These are phyloP conservation scores for Platanista minor DNA, from an alignment of 2,113 vertebrate genomes.

Conservation along the genomic window DNA sequence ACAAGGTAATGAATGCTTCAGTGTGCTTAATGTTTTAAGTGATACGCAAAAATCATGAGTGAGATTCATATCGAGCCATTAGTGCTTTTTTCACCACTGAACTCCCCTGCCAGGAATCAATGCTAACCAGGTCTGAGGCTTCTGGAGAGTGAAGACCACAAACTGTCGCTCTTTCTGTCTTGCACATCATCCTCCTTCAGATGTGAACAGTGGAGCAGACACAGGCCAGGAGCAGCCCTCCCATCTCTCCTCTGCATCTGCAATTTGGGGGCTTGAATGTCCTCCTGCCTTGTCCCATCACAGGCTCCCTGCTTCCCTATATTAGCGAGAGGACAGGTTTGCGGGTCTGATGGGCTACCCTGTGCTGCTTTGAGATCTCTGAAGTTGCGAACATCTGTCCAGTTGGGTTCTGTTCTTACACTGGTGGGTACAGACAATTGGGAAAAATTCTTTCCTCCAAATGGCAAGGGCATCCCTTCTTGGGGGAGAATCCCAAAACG, in stretches of 20 bases:
- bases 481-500: not conserved
- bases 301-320: not conserved
- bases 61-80: slow-evolving; percentile 34
- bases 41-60: slow-evolving; percentile 29
- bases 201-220: not conserved
- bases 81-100: slow-evolving; percentile 35
- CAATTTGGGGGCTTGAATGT: too few relatives aligned
- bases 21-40: slow-evolving; percentile 51
- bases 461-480: not conserved
- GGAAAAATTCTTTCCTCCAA: not conserved
- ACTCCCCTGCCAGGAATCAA: not conserved
- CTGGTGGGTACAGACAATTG: not conserved
- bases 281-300: not conserved
- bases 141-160: not conserved
- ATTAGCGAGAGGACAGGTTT: not conserved
- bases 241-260: not conserved
- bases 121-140: not conserved
- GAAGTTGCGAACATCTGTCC: not conserved
- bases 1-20: slow-evolving; percentile 12
- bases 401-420: not conserved
- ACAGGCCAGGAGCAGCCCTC: not conserved
- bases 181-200: not conserved
- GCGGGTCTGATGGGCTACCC: not conserved
- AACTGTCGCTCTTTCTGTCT: not conserved
- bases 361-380: not conserved